Conservation (phyloP, 2,797 vertebrate genomes). For the Notamacropus eugenii region DNA sequence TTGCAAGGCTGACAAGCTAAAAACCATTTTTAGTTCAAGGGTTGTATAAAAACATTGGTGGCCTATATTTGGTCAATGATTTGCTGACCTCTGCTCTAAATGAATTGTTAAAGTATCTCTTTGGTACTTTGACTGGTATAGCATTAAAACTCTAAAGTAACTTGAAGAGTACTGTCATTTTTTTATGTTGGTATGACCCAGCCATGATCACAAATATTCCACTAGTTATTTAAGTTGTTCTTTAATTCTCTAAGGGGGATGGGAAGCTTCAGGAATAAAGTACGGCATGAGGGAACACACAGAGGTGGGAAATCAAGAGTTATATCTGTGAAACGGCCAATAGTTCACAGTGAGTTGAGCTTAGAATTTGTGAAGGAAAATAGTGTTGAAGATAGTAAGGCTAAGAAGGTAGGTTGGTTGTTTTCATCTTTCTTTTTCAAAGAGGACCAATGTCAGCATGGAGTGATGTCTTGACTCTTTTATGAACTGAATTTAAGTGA, state of each 20-base stretch:
- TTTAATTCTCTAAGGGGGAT: background rate
- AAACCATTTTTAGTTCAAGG: background rate
- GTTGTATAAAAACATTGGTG: background rate
- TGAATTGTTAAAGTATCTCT: background rate
- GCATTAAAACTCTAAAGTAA: background rate
- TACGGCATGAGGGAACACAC: background rate
- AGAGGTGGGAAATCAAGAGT: background rate
- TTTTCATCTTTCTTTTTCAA: background rate
- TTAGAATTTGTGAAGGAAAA: background rate
- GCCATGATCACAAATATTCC: background rate
- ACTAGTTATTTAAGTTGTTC: background rate
- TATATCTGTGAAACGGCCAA: background rate
- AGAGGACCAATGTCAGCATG: background rate
- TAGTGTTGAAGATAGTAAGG: background rate
- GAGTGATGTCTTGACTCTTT: background rate
- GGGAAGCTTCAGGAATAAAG: background rate
- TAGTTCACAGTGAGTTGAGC: background rate
- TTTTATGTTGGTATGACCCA: background rate
- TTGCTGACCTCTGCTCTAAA: background rate
- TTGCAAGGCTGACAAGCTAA: background rate
- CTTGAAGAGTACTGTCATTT: background rate
- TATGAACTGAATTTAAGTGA: background rate
- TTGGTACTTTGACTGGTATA: background rate
- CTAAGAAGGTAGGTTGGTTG: background rate
- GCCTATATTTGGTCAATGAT: background rate